These are phyloP conservation scores for Lasioglossum leucozonium DNA, from an alignment of 2,888 invertebrate genomes.

Conservation along the genomic window DNA sequence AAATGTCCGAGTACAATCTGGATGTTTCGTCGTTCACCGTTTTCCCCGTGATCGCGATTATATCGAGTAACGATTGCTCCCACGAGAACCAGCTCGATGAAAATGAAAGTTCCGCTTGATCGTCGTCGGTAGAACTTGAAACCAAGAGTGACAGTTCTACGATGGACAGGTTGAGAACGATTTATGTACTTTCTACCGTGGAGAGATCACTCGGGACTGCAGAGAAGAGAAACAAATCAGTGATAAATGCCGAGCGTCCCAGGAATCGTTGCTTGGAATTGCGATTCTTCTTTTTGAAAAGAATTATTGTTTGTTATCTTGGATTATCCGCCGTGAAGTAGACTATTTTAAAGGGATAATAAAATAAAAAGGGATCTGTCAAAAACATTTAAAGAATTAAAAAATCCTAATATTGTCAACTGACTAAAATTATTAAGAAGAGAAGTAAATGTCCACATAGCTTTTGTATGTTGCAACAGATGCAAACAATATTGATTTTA, in stretches of 20 bases:
- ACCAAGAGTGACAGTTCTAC: neutral
- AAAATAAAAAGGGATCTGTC: no score
- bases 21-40: neutral
- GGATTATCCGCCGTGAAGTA: no score
- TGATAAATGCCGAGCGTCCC: neutral
- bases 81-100: conserved; percentile 39
- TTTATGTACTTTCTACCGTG: neutral
- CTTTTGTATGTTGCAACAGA: no score
- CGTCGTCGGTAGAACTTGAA: neutral
- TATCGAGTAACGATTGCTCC: neutral
- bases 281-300: no score
- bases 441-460: no score
- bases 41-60: neutral
- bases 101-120: conserved; percentile 57
- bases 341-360: no score
- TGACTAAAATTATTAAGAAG: no score
- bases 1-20: neutral
- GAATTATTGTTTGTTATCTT: no score
- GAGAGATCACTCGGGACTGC: neutral
- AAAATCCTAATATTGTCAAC: no score
- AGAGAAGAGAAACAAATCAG: neutral
- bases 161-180: neutral
- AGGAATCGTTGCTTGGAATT: no score
- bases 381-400: no score
- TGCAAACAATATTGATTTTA: no score